A percentile compares a stretch with the other conserved stretches of the same genome.
These are phyloP conservation scores for Loris lydekkerianus DNA, from an alignment of 2,797 vertebrate species.

Conservation along the genomic window DNA sequence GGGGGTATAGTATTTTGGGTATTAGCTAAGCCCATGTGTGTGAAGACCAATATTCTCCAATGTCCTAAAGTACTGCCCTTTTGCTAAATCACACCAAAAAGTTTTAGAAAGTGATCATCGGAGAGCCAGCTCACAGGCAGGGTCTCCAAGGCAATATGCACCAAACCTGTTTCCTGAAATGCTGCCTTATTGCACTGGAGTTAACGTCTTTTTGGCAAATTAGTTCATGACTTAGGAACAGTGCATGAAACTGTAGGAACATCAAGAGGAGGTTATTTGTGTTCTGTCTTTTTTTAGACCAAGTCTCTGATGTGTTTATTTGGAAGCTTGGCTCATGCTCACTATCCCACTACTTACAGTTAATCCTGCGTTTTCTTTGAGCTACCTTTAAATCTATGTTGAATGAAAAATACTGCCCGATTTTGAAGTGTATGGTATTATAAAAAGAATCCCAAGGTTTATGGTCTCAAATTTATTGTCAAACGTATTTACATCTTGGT, in stretches of 20 bases:
- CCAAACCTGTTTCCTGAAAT: constrained; percentile 60
- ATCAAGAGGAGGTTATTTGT: constrained; percentile 76
- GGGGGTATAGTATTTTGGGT: neutral
- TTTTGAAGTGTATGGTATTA: constrained; percentile 73
- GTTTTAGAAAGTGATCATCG: neutral
- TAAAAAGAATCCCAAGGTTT: constrained; percentile 76
- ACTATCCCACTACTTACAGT: constrained; percentile 66
- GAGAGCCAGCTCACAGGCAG: neutral
- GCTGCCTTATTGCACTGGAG: constrained; percentile 33
- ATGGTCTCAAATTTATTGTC: constrained; percentile 78
- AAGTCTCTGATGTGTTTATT: constrained; percentile 80
- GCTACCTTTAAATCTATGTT: constrained; percentile 81
- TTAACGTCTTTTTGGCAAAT: constrained; percentile 82
- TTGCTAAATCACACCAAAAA: neutral
- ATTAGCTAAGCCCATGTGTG: constrained; percentile 17
- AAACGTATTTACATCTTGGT: constrained; percentile 75
- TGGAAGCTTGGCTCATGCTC: constrained; percentile 78
- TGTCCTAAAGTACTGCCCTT: constrained; percentile 32
- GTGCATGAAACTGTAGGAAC: constrained; percentile 71
- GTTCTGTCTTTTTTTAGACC: constrained; percentile 81
- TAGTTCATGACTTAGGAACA: constrained; percentile 78
- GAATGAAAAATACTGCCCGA: constrained; percentile 74
- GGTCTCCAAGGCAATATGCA: neutral
- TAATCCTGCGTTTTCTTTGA: constrained; percentile 84
- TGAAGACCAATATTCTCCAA: constrained; percentile 1